Evolutionary conservation across 2,888 invertebrate species (phyloP), one percentile per base, ranked within the genome.

Genomic region (Pyrgus malvae): DNA sequence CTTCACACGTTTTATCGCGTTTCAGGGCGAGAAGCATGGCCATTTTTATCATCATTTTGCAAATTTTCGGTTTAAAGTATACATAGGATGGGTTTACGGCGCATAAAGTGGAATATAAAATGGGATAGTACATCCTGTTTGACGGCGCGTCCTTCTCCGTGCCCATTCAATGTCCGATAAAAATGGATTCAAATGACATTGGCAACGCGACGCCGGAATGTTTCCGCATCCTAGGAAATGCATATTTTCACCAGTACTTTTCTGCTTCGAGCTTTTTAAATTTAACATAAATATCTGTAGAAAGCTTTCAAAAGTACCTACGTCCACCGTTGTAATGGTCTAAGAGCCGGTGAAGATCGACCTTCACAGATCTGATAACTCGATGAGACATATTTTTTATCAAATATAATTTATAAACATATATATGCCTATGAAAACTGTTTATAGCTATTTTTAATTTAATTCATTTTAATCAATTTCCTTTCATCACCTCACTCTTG

Each of bases 1-100:
- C 88, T 83, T 84, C 86, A 79, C 81, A 82, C 81, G 76, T 82
- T 86, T 86, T 89, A 86, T 86, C 77, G 81, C 76, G 69, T 68
- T 74, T 72, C 70, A 69, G 70, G 74, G 70, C 71, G 65, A 68
- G 62, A 40, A 51, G 49, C 57, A 54, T 46, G 54, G 48, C 42
- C 56, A 54, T 61, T 58, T 44, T 61, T 64, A 62, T 55, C 57
- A 57, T 55, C 58, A 58, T 57, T 63, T 63, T 75, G 73, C 73
- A 77, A 78, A 77, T 75, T 78, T 75, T 72, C 66, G 66, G 61
- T 75, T 76, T 73, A 78, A 79, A 77, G 67, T 76, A 76, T 79
- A 71, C 73, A 79, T 76, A 70, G 70, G 70, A 68, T 65, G 61
- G 61, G 66, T 72, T 72, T 74, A 76, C 70, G 63, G 72, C 63